Conservation (phyloP, 92 coral and sea anemone genomes). For the Epizoanthus stellaris region DNA sequence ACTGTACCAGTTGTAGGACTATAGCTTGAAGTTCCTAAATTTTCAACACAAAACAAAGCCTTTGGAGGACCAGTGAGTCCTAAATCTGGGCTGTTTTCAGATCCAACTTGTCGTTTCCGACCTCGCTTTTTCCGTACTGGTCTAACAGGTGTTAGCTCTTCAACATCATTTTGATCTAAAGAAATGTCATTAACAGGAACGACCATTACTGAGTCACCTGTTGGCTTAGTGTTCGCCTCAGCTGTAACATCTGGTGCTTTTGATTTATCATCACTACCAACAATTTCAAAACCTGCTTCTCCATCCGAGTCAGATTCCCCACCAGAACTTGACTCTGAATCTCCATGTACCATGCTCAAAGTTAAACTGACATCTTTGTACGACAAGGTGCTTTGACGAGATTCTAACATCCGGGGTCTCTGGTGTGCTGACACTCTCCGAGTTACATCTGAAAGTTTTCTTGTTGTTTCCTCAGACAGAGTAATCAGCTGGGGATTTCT, state of each 20-base stretch:
- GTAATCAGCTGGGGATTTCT: slow-evolving; percentile 34
- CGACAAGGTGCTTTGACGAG: slow-evolving; percentile 63
- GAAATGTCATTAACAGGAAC: not conserved
- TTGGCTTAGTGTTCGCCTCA: not conserved
- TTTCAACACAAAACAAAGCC: slow-evolving; percentile 37
- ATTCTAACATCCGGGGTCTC: slow-evolving; percentile 42
- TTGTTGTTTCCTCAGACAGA: slow-evolving; percentile 62
- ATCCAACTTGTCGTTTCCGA: not conserved
- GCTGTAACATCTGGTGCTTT: slow-evolving; percentile 13
- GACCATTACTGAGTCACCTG: not conserved
- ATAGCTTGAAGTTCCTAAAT: slow-evolving; percentile 26
- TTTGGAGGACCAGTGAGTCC: slow-evolving; percentile 6
- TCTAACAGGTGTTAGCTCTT: slow-evolving; percentile 33
- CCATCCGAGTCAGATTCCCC: slow-evolving; percentile 75
- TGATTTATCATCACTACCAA: slow-evolving; percentile 41
- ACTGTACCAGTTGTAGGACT: slow-evolving; percentile 56
- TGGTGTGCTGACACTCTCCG: slow-evolving; percentile 60
- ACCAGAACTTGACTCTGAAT: slow-evolving; percentile 77
- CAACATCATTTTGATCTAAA: not conserved
- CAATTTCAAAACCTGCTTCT: slow-evolving; percentile 65
- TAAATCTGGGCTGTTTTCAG: not conserved
- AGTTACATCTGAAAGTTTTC: slow-evolving; percentile 68
- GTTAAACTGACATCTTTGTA: slow-evolving; percentile 66
- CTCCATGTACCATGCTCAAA: slow-evolving; percentile 77
- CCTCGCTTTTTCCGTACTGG: slow-evolving; percentile 31